phyloP scores from a whole-genome alignment of 2,888 invertebrate species.

The Sarcophaga caerulescens region DNA sequence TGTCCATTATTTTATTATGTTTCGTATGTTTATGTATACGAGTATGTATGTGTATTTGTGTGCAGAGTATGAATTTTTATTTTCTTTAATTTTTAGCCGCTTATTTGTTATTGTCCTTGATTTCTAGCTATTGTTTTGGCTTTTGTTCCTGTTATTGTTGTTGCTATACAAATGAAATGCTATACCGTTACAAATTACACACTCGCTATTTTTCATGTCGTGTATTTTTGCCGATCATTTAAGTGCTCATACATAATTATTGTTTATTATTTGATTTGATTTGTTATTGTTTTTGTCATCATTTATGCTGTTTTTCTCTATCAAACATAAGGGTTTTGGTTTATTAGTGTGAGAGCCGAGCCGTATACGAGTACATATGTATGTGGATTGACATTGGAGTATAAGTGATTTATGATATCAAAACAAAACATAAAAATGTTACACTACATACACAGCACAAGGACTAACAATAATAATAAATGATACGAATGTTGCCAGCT shows the following conservation, averaged over 20 bases:
- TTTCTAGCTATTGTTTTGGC: conserved; percentile 29
- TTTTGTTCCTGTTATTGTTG: background rate
- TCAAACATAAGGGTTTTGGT: background rate
- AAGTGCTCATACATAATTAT: conserved; percentile 66
- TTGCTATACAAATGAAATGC: background rate
- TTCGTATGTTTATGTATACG: background rate
- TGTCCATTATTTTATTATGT: conserved; percentile 54
- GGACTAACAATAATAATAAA: background rate
- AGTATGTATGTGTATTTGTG: too few relatives aligned
- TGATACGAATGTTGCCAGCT: background rate
- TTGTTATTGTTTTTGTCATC: conserved; percentile 46
- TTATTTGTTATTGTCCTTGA: conserved; percentile 30
- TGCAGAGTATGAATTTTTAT: background rate
- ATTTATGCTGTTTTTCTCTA: conserved; percentile 48
- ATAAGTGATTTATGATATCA: background rate
- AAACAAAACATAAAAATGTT: background rate
- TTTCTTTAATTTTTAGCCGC: conserved; percentile 52
- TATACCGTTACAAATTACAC: conserved; percentile 55
- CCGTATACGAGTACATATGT: too few relatives aligned
- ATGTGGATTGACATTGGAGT: background rate
- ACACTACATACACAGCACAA: background rate
- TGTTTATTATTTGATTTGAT: conserved; percentile 60
- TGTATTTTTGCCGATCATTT: conserved; percentile 12
- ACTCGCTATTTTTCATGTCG: background rate
- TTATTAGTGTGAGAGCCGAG: background rate